Conservation (phyloP, 2,113 vertebrate genomes). For the Dromas ardeola region DNA sequence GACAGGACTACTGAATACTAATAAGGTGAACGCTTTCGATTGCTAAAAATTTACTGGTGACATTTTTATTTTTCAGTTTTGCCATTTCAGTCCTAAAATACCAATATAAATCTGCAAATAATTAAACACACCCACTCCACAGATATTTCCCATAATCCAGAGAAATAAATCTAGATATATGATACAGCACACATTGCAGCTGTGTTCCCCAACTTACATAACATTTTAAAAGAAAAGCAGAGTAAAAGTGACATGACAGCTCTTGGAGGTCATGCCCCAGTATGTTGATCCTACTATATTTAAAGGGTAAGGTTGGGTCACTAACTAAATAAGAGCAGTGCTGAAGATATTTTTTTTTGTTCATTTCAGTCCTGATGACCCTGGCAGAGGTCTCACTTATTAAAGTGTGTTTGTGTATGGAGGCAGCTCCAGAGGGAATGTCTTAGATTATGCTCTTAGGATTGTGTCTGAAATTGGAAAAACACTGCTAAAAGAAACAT, state of each 20-base stretch:
- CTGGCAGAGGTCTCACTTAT: constrained; percentile 68
- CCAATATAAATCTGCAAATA: constrained; percentile 35
- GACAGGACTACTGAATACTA: constrained; percentile 59
- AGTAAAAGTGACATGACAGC: constrained; percentile 52
- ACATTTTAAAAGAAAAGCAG: constrained; percentile 64
- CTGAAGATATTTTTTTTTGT: constrained; percentile 36
- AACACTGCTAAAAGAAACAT: constrained; percentile 61
- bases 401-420: constrained; percentile 72
- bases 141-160: constrained; percentile 38
- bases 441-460: constrained; percentile 63
- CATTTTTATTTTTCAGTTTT: constrained; percentile 35
- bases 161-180: constrained; percentile 43
- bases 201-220: constrained; percentile 47
- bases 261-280: constrained; percentile 53
- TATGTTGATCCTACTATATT: constrained; percentile 55
- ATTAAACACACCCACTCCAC: constrained; percentile 30
- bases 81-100: constrained; percentile 32
- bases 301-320: constrained; percentile 72
- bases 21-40: constrained; percentile 63
- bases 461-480: constrained; percentile 53
- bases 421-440: constrained; percentile 67
- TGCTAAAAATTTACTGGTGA: constrained; percentile 74
- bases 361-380: constrained; percentile 71
- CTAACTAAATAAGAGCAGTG: constrained; percentile 46
- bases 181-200: constrained; percentile 58